A percentile compares a stretch with the other conserved stretches of the same genome.
Conservation (phyloP, 2,113 vertebrate species). For the Mirza zaza region DNA sequence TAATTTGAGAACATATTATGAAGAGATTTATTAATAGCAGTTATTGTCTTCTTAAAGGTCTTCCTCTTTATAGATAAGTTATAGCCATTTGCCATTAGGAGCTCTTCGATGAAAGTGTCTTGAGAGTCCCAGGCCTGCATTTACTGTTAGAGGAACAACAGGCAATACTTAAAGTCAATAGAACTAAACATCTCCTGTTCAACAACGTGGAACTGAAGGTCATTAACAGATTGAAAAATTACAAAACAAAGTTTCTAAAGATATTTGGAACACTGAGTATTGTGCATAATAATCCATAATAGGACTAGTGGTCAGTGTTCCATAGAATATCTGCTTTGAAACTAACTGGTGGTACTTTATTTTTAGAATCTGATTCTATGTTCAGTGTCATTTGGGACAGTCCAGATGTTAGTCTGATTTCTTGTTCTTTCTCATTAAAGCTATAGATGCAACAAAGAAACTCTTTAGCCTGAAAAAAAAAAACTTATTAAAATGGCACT, state of each 20-base stretch:
- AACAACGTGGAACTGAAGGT: constrained; percentile 58
- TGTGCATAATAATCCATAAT: constrained; percentile 55
- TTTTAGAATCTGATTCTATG: constrained; percentile 54
- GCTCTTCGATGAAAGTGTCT: constrained; percentile 24
- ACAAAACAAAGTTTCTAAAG: constrained; percentile 56
- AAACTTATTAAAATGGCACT: constrained; percentile 9
- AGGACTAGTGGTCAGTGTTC: constrained; percentile 61
- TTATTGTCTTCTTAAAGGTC: background rate
- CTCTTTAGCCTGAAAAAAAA: background rate
- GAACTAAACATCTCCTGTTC: constrained; percentile 34
- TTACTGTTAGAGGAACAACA: constrained; percentile 60
- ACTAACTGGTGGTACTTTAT: constrained; percentile 54
- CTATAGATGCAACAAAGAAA: constrained; percentile 48
- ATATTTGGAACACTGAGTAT: constrained; percentile 44
- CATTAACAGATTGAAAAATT: constrained; percentile 62
- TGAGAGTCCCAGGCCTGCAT: background rate
- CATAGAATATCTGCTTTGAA: constrained; percentile 58
- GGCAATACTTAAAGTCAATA: constrained; percentile 24
- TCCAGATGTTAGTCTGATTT: constrained; percentile 64
- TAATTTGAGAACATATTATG: constrained; percentile 24
- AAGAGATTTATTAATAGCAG: background rate
- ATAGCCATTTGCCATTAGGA: background rate
- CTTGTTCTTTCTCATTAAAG: constrained; percentile 48
- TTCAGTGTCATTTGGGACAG: constrained; percentile 60
- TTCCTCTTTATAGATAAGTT: background rate